A percentile compares a stretch with the other conserved stretches of the same genome.
These are phyloP conservation scores for Ophioninae sp. DNA, from an alignment of 2,888 invertebrate species.

Conservation along the genomic window DNA sequence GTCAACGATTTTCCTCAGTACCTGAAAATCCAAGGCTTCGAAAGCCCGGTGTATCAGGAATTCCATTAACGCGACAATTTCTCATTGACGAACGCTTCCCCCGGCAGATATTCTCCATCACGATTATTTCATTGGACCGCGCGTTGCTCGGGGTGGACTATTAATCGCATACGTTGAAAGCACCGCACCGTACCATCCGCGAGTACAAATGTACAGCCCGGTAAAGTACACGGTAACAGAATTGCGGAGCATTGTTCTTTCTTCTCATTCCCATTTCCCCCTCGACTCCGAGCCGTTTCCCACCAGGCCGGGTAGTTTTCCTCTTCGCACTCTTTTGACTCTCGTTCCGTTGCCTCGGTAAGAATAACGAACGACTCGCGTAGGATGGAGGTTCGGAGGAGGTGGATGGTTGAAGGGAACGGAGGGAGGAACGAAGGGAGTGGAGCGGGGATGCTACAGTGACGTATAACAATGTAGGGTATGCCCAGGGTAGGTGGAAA, in stretches of 20 bases:
- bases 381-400: neutral
- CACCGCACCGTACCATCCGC: neutral
- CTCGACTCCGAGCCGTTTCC: slow-evolving; percentile 1
- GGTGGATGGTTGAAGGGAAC: too few species aligned
- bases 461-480: slow-evolving; percentile 44
- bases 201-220: neutral
- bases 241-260: slow-evolving; percentile 19
- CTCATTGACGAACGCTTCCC: too few species aligned
- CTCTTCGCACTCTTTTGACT: neutral
- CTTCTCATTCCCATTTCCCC: neutral
- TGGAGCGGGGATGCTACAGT: neutral
- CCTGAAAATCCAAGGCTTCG: too few species aligned
- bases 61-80: too few species aligned
- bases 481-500: slow-evolving; percentile 25
- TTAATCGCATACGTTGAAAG: neutral
- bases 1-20: too few species aligned
- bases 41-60: too few species aligned
- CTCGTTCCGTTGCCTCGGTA: slow-evolving; percentile 23
- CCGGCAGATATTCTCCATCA: too few species aligned
- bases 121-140: neutral
- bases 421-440: too few species aligned
- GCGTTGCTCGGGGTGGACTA: neutral
- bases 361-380: slow-evolving; percentile 42
- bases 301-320: neutral
- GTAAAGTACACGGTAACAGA: slow-evolving; percentile 1